Conservation (phyloP, 2,888 invertebrate species). For the Nasonovia ribisnigri region DNA sequence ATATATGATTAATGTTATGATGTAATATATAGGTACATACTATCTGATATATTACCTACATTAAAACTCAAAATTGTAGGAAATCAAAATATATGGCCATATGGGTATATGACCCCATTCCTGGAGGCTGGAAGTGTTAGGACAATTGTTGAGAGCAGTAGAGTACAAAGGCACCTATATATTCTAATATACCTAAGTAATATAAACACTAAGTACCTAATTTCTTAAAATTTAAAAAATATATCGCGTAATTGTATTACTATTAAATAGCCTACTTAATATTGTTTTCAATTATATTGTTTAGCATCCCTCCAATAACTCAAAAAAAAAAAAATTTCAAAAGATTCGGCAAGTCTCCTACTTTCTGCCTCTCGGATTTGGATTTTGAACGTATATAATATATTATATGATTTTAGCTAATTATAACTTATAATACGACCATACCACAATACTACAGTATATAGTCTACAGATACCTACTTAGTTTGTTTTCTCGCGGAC, state of each 20-base stretch:
- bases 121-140: neutral
- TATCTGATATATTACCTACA: too few species aligned
- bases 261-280: neutral
- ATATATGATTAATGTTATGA: too few species aligned
- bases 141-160: neutral
- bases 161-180: neutral
- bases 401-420: neutral
- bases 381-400: neutral
- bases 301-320: neutral
- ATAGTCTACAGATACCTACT: neutral
- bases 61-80: neutral
- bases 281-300: neutral
- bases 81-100: neutral
- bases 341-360: neutral
- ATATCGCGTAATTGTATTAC: neutral
- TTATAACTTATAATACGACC: too few species aligned
- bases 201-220: neutral
- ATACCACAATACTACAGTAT: neutral
- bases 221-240: neutral
- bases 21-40: too few species aligned
- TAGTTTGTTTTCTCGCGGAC: neutral
- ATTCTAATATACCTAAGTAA: neutral
- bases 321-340: neutral
- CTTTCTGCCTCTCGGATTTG: neutral
- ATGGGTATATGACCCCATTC: too few species aligned